Base-by-base conservation (phyloP, 2,113 vertebrate genomes). In the Xerus inauris region DNA sequence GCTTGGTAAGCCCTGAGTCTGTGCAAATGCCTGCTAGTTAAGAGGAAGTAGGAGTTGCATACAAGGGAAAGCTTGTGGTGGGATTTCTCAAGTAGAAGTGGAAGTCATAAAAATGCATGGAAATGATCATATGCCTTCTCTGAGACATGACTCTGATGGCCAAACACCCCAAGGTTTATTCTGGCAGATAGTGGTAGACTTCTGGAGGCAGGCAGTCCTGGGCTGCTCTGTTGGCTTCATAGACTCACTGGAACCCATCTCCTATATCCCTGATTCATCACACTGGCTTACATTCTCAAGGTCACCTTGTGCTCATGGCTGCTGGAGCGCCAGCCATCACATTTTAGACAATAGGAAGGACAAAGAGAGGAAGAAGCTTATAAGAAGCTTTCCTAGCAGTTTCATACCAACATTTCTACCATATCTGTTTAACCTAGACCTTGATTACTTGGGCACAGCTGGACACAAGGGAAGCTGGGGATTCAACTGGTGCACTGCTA, bases 1-100 rank as follows among this genome's bases (percentile, higher is more conserved):
- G 19, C 79, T 98, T 35, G 93, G 95, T 98, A 92, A 98, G 96
- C 26, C 59, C 9, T 0, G 4, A 5, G 6, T 54, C 59, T 69
- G 38, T 19, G 87, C 1, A 4, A 6, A 14, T 20, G 9, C 10
- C 6, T 32, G 16, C 47, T 45, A 11, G 38, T 5, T 65, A 19
- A 4, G 64, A 51, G 65, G 38, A n/a, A 65, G 73, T 6, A 8
- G 45, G 71, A 17, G 35, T 30, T 2, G 1, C 30, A 9, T 8
- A 2, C 47, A 38, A 28, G 54, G 28, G n/a, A 67, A 30, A 57
- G 5, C 28, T 22, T 35, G 6, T 30, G 14, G 19, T 16, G 38
- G 49, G 40, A 26, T 62, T 49, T 75, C 59, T 88, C 30, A 11
- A 4, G 19, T 20, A 30, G 20, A 38, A 75, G 20, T n/a, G 30